Evolutionary conservation across 92 coral and sea anemone genomes (phyloP).

Genomic region (Epizoanthus illoricatus): DNA sequence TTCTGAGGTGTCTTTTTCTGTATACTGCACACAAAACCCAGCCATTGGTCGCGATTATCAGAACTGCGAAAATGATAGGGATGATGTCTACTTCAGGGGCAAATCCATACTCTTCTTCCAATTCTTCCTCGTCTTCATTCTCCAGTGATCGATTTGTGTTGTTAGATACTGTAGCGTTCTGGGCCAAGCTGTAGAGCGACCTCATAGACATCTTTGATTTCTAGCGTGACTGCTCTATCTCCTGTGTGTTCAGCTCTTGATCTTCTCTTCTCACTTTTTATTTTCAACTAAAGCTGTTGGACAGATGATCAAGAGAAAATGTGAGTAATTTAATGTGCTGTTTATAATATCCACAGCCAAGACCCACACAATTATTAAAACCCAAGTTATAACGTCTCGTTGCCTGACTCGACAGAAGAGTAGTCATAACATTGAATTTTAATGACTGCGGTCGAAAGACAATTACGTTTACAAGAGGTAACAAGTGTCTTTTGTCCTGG

Average conservation of each 20-base stretch:
- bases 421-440: background rate
- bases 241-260: too few relatives aligned
- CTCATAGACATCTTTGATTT: background rate
- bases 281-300: background rate
- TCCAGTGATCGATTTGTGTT: background rate
- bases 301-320: background rate
- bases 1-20: slow-evolving; percentile 49
- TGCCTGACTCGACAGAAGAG: background rate
- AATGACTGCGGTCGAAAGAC: background rate
- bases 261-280: background rate
- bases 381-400: background rate
- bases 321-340: background rate
- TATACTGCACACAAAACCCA: slow-evolving; percentile 59
- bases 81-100: slow-evolving; percentile 44
- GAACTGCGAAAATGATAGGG: slow-evolving; percentile 60
- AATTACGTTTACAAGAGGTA: slow-evolving; percentile 11
- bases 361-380: background rate
- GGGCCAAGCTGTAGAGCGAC: background rate
- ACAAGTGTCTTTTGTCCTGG: slow-evolving; percentile 16
- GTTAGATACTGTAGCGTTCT: slow-evolving; percentile 2
- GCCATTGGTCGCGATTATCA: slow-evolving; percentile 56
- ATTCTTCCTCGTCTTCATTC: slow-evolving; percentile 22
- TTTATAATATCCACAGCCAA: background rate
- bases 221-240: background rate
- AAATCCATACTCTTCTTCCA: slow-evolving; percentile 31